Evolutionary conservation across 1,140 invertebrate species (phyloP), one percentile per base, ranked within the genome.

Genomic region (Diprion similis): DNA sequence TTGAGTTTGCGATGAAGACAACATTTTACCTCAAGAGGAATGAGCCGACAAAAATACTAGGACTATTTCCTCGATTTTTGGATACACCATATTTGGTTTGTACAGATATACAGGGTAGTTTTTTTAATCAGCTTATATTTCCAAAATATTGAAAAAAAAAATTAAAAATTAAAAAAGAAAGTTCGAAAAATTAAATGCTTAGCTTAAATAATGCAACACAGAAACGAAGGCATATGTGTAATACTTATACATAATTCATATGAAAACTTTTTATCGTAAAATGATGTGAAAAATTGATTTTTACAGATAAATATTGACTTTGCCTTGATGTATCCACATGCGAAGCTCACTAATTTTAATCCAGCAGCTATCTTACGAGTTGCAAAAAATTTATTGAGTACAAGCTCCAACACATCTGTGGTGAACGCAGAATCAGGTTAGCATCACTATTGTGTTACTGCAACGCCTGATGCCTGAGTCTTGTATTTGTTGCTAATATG

Each of bases 81-180:
- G 67, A 73, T 24, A 69, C 68, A 13, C 47, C 72, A 37, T 73
- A 73, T 70, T 15, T 73, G 46, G 72, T 73, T 70, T 0, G 72
- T 73, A 66, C 48, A 51, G n/a, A n/a, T n/a, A n/a, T n/a, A n/a
- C n/a, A n/a, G n/a, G n/a, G n/a, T n/a, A n/a, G n/a, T n/a, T n/a
- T n/a, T n/a, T n/a, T n/a, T n/a, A n/a, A n/a, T n/a, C n/a, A n/a
- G n/a, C n/a, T n/a, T n/a, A n/a, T n/a, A n/a, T n/a, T n/a, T n/a
- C n/a, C n/a, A n/a, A n/a, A n/a, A n/a, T n/a, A n/a, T n/a, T n/a
- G n/a, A n/a, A n/a, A n/a, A n/a, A n/a, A n/a, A n/a, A n/a, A n/a
- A n/a, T n/a, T n/a, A n/a, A n/a, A n/a, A n/a, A n/a, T n/a, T n/a
- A n/a, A n/a, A n/a, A n/a, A n/a, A n/a, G n/a, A n/a, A n/a, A n/a